Conservation (phyloP, 2,888 invertebrate species). For the Pomacea canaliculata region DNA sequence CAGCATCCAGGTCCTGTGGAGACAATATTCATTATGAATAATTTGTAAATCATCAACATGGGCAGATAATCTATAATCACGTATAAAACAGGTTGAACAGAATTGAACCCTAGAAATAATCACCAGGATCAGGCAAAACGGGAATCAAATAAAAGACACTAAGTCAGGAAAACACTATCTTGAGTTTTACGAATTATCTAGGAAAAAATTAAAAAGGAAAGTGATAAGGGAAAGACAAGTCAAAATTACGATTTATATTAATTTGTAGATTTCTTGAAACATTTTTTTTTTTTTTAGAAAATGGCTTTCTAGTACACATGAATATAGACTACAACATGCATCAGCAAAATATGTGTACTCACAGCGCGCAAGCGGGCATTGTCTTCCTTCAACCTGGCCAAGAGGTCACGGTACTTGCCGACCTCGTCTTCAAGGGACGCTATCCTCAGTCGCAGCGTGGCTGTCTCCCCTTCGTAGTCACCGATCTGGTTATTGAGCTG, state of each 20-base stretch:
- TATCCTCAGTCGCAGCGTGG: conserved; percentile 42
- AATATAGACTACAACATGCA: too few relatives aligned
- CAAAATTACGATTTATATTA: too few relatives aligned
- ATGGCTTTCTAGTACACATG: too few relatives aligned
- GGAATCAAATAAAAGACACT: too few relatives aligned
- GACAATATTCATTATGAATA: neutral
- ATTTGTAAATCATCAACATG: neutral
- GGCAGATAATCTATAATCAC: neutral
- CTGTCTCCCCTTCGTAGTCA: conserved; percentile 51
- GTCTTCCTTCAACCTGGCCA: conserved; percentile 40
- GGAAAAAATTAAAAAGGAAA: too few relatives aligned
- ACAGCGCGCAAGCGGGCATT: conserved; percentile 44
- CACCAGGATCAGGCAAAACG: too few relatives aligned
- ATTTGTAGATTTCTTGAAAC: too few relatives aligned
- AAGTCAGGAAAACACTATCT: too few relatives aligned
- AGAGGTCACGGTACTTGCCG: conserved; percentile 36
- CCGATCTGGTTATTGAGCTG: conserved; percentile 45
- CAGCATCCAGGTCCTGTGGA: conserved; percentile 70
- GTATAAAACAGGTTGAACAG: neutral
- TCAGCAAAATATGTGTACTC: conserved; percentile 22
- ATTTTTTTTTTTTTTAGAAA: too few relatives aligned
- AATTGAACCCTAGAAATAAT: too few relatives aligned
- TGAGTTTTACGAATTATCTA: too few relatives aligned
- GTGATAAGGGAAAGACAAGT: too few relatives aligned
- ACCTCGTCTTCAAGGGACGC: conserved; percentile 45